Percentiles rank a stretch among this genome's conserved stretches.
Evolutionary conservation across 2,113 vertebrate species (phyloP).

Genomic region (Solea senegalensis): DNA sequence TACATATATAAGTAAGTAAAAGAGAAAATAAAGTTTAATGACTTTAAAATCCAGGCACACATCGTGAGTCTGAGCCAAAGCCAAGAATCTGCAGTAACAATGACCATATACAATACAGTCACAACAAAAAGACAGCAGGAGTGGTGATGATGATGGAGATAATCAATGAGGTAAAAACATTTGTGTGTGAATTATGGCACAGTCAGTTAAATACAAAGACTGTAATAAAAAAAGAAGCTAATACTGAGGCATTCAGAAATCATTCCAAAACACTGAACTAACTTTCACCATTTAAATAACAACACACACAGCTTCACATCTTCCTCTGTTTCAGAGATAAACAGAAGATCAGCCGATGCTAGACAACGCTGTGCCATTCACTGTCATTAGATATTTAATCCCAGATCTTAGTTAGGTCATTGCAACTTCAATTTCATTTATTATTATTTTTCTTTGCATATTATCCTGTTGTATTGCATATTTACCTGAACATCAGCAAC

Average conservation of each 20-base stretch:
- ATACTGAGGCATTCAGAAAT: conserved; percentile 19
- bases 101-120: conserved; percentile 39
- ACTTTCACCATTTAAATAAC: neutral
- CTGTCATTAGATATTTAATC: neutral
- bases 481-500: neutral
- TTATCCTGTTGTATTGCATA: neutral
- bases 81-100: conserved; percentile 43
- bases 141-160: conserved; percentile 11
- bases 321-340: neutral
- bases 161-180: neutral
- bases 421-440: too few relatives aligned
- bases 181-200: conserved; percentile 11
- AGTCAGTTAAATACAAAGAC: conserved; percentile 14
- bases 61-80: conserved; percentile 37
- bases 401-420: neutral
- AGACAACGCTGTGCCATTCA: neutral
- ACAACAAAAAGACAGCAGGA: conserved; percentile 23
- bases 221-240: conserved; percentile 23
- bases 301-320: neutral
- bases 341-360: neutral
- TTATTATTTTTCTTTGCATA: neutral
- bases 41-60: conserved; percentile 58
- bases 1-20: conserved; percentile 9
- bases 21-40: conserved; percentile 61
- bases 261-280: neutral